These are phyloP conservation scores for Enteromius anoplus DNA, from an alignment of 2,797 vertebrate genomes.

Conservation along the genomic window DNA sequence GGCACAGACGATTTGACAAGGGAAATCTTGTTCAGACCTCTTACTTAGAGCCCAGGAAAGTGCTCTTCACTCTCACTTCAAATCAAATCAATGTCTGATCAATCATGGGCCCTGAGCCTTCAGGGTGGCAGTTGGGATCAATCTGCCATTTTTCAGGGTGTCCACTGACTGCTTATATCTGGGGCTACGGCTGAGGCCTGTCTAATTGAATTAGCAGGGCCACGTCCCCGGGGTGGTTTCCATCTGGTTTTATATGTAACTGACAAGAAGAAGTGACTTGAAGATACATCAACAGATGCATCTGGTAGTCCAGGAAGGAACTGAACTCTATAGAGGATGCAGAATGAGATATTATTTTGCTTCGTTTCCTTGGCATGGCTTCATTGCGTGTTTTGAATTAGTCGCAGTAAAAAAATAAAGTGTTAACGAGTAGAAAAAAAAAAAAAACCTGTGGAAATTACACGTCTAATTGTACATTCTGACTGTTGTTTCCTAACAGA, in stretches of 20 bases:
- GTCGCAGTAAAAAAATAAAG: too few species aligned
- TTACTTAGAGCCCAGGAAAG: constrained; percentile 70
- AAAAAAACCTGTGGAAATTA: neutral
- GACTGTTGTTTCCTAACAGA: neutral
- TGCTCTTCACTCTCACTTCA: constrained; percentile 75
- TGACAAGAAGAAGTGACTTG: constrained; percentile 69
- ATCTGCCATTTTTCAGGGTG: constrained; percentile 66
- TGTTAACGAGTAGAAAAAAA: neutral
- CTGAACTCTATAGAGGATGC: constrained; percentile 31
- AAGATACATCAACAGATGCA: constrained; percentile 64
- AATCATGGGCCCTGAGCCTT: constrained; percentile 75
- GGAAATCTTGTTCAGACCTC: constrained; percentile 72
- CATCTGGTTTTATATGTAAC: constrained; percentile 76
- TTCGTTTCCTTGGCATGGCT: constrained; percentile 9
- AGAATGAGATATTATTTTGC: constrained; percentile 36
- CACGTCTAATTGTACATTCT: neutral
- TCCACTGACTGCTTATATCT: constrained; percentile 65
- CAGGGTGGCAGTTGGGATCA: constrained; percentile 65
- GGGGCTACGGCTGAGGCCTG: constrained; percentile 52
- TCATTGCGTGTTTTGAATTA: neutral
- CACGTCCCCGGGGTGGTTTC: constrained; percentile 72
- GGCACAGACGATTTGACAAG: constrained; percentile 65
- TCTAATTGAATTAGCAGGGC: constrained; percentile 77
- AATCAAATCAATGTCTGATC: constrained; percentile 84
- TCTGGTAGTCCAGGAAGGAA: constrained; percentile 57